Evolutionary conservation across 2,888 invertebrate species (phyloP), one percentile per base, ranked within the genome.

Genomic region (Anorthoa munda): DNA sequence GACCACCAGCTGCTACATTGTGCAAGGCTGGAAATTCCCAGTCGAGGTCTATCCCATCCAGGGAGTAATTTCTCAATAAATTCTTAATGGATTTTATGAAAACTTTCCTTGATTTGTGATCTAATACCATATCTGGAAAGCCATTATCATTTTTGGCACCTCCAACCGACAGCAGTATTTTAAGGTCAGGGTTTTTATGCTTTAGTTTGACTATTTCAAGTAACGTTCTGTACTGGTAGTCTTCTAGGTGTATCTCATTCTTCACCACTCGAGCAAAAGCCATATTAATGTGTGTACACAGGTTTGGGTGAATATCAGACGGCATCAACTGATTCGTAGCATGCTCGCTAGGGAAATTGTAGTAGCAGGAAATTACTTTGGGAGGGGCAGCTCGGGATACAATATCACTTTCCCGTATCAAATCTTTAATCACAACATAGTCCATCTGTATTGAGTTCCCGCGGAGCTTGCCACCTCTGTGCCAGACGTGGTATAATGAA

Each of bases 251-350:
- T 48, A 98, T 93, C 13, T 97, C 94, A 82, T 97, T 97, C 87
- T 98, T 97, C 7, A 91, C 90, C 56, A 99, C 95, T 75, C 92
- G 91, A 31, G 97, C 98, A 95, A 98, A 98, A 59, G 98, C 98
- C 72, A 98, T 94, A 91, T 98, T 98, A 77, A 99, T 97, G 93
- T 99, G 99, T 1, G 98, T 98, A 91, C 99, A 99, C 72, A 99
- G 95, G 86, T 97, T 92, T 39, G 98, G 97, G 89, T 98, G 97
- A 48, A 98, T 97, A 85, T 96, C 93, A 51, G 93, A 89, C 11
- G 98, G 97, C 87, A 93, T 90, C 69, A 98, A 93, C 80, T 93
- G 90, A n/a, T 72, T 67, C 15, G 71, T 7, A 17, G 23, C 75
- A 77, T 92, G 90, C 69, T 88, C 87, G 71, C 82, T 86, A 7